phyloP scores from a whole-genome alignment of 2,113 vertebrate genomes.

The Ancistrus triradiatus region DNA sequence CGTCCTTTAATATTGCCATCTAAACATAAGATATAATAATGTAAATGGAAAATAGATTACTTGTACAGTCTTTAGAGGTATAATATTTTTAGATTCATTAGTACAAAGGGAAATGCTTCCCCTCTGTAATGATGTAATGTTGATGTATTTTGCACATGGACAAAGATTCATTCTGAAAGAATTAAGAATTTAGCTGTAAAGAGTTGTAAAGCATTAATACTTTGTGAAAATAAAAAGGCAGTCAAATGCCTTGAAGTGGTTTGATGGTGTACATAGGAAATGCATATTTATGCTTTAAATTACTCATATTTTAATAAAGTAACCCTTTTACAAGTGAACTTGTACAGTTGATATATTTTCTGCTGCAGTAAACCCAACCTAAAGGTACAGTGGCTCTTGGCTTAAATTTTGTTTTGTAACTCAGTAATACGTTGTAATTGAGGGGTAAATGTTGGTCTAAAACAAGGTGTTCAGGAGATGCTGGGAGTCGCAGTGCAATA shows the following conservation, averaged over 20 bases:
- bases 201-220: constrained; percentile 43
- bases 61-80: constrained; percentile 28
- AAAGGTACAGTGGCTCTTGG: too few relatives aligned
- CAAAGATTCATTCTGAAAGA: constrained; percentile 2
- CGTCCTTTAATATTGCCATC: constrained; percentile 11
- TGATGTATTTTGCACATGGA: constrained; percentile 42
- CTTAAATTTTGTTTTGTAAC: too few relatives aligned
- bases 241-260: constrained; percentile 15
- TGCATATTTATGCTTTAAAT: constrained; percentile 48
- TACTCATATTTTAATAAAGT: constrained; percentile 46
- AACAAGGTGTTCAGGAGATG: too few relatives aligned
- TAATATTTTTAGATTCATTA: constrained; percentile 9
- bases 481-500: too few relatives aligned
- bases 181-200: constrained; percentile 20
- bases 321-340: constrained; percentile 45
- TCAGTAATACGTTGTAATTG: too few relatives aligned
- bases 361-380: too few relatives aligned
- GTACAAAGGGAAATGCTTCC: background rate
- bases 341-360: too few relatives aligned
- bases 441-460: too few relatives aligned
- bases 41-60: constrained; percentile 19
- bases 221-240: constrained; percentile 14
- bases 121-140: too few relatives aligned
- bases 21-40: constrained; percentile 16
- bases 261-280: constrained; percentile 36